These are phyloP conservation scores for Ariopsis seemanni DNA, from an alignment of 2,113 vertebrate genomes.

Conservation along the genomic window DNA sequence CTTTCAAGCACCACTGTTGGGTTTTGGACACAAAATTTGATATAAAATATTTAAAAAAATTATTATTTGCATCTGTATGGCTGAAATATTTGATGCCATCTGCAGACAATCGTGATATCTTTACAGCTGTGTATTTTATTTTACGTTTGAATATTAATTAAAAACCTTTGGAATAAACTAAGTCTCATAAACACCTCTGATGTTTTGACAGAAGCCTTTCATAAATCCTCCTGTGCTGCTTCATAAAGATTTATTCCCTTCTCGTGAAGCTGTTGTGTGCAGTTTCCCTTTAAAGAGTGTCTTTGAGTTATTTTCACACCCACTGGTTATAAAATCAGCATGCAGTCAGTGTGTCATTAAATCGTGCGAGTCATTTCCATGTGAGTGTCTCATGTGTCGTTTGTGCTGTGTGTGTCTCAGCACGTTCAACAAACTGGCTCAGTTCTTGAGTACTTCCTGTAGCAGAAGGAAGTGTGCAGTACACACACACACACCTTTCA, in stretches of 20 bases:
- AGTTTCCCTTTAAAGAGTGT: not conserved
- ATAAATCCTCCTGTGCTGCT: not conserved
- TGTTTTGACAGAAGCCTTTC: not conserved
- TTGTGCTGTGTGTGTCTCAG: not conserved
- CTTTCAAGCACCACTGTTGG: no score
- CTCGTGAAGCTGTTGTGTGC: not conserved
- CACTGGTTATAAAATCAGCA: not conserved
- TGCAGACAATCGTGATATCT: not conserved
- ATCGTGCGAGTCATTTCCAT: not conserved
- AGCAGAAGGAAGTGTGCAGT: not conserved
- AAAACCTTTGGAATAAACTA: not conserved
- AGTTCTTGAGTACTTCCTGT: not conserved
- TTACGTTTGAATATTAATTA: not conserved
- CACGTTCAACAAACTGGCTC: not conserved
- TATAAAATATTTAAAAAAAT: not conserved
- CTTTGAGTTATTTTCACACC: not conserved
- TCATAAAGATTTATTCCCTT: not conserved
- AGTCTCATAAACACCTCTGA: not conserved
- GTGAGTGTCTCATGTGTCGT: not conserved
- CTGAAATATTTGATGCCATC: no score
- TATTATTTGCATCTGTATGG: no score
- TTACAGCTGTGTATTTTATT: not conserved
- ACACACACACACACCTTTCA: not conserved
- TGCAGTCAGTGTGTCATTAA: not conserved
- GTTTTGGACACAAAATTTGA: not conserved